Evolutionary conservation across 1,140 invertebrate genomes (phyloP), one percentile per base, ranked within the genome.

Genomic region (Temnothorax curvispinosus): DNA sequence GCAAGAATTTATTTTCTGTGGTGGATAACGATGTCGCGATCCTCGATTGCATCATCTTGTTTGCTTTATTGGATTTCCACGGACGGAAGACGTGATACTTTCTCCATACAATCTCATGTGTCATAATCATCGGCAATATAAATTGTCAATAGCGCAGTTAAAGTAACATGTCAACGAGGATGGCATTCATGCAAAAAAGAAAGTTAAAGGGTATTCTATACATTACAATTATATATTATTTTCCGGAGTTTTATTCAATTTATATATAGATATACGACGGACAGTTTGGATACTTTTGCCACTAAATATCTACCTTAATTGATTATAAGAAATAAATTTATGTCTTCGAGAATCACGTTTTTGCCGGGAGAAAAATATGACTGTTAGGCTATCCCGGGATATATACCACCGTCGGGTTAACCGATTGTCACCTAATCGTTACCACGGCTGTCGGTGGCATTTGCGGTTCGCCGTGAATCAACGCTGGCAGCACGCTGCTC

Each of bases 401-500:
- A 54, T 41, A 60, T 74, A 74, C 41, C 32, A 54, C 13, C 54
- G 27, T 18, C 67, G n/a, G 27, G 67, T 69, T 71, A 86, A 81
- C 75, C 41, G 76, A 86, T 86, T 82, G 85, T 86, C 85, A 80
- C 52, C 85, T 80, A 80, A 85, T 77, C 54, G 75, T 81, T 86
- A 69, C 64, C 64, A 58, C 52, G 77, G 71, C 47, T 85, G 72
- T 85, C 82, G 82, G 75, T 80, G 64, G 76, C 75, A 64, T 87
- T 87, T 88, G 80, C 38, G 75, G 86, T 89, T 88, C 88, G 88
- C 86, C 60, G 77, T 67, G 87, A 88, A 92, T 89, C 90, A 88
- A 89, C 87, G 90, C 77, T 67, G 74, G 47, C 81, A 56, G 44
- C 72, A 69, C 86, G 87, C 89, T 60, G 88, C 87, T 86, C 88